Percentiles rank a stretch among this genome's conserved stretches.
Evolutionary conservation across 2,113 vertebrate genomes (phyloP).

Genomic region (Stigmatopora argus): DNA sequence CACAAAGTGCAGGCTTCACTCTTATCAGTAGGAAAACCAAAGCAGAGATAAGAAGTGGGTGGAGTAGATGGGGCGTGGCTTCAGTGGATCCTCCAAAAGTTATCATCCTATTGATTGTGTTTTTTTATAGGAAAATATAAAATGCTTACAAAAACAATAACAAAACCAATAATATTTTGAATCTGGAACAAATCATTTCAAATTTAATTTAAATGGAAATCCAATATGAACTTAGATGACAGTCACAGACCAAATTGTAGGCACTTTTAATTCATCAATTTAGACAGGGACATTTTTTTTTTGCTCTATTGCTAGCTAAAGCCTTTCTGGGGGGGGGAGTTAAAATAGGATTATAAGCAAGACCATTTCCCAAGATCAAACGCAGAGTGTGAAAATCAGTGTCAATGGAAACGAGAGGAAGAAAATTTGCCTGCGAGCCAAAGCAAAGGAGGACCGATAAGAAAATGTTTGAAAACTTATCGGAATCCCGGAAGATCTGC

Average conservation of each 20-base stretch:
- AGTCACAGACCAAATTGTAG: background rate
- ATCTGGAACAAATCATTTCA: background rate
- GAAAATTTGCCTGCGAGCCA: background rate
- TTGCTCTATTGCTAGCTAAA: constrained; percentile 32
- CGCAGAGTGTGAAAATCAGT: constrained; percentile 19
- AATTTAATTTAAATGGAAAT: background rate
- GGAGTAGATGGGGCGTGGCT: constrained; percentile 15
- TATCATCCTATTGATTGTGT: no score
- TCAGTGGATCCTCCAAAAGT: constrained; percentile 2
- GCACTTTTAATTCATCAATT: background rate
- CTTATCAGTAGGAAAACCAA: constrained; percentile 27
- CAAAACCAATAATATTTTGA: background rate
- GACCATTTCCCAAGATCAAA: constrained; percentile 37
- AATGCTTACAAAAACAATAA: no score
- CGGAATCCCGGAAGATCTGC: background rate
- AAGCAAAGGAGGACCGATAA: constrained; percentile 11
- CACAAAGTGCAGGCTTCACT: constrained; percentile 13
- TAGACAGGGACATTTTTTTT: background rate
- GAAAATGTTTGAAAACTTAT: background rate
- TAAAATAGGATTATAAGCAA: constrained; percentile 12
- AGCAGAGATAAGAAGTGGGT: constrained; percentile 17
- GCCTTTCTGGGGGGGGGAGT: constrained; percentile 15
- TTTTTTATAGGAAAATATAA: no score
- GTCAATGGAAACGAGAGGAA: background rate
- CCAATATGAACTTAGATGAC: background rate